Percentiles rank a stretch among this genome's conserved stretches.
These are phyloP conservation scores for Heloderma charlesbogerti DNA, from an alignment of 2,113 vertebrate species.

Conservation along the genomic window DNA sequence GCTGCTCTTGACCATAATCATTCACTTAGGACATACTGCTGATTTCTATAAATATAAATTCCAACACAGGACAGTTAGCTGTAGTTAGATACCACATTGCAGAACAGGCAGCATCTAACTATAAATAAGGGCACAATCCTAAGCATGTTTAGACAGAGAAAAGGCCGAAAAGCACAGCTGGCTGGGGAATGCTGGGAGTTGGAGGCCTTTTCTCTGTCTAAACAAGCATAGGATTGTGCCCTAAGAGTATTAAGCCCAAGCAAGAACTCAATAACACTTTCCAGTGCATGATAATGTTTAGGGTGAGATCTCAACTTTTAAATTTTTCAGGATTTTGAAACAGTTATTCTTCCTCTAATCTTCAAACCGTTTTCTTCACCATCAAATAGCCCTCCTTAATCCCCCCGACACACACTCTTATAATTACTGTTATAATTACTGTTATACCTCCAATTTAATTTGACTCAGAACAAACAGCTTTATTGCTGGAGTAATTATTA, in stretches of 20 bases:
- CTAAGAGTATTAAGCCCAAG: neutral
- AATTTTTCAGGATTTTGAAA: neutral
- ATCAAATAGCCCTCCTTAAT: neutral
- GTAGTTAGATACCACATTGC: neutral
- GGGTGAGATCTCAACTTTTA: neutral
- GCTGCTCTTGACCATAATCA: neutral
- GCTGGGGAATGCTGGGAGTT: no score
- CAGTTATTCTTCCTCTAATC: neutral
- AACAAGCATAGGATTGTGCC: no score
- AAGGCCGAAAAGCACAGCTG: no score
- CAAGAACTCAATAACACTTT: neutral
- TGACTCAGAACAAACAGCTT: no score
- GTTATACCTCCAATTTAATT: neutral
- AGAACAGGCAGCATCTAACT: neutral
- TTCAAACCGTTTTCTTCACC: neutral
- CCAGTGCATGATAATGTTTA: neutral
- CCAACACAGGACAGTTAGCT: neutral
- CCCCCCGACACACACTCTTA: neutral
- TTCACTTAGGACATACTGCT: neutral
- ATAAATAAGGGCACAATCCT: no score
- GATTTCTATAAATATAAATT: neutral
- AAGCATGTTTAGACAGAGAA: no score
- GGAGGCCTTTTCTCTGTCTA: no score
- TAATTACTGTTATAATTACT: neutral
- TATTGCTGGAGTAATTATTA: neutral